Conservation (phyloP, 1,140 invertebrate genomes). For the Eulimnadia texana region DNA sequence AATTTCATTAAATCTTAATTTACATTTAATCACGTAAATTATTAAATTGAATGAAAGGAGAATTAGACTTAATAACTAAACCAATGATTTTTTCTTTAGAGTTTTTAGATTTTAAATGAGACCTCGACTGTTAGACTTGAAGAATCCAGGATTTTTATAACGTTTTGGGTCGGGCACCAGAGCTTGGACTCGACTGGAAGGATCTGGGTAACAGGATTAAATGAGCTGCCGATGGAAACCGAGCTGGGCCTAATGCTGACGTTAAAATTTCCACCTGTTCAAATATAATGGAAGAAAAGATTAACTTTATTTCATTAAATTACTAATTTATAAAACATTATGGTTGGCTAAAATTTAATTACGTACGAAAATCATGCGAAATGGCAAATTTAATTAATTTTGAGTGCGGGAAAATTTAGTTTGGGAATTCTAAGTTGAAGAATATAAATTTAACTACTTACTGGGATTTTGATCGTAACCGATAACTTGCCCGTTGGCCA, state of each 20-base stretch:
- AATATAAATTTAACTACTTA: background rate
- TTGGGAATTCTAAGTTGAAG: too few relatives aligned
- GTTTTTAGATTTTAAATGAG: background rate
- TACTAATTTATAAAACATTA: background rate
- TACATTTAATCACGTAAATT: too few relatives aligned
- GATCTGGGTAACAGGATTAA: slow-evolving; percentile 75
- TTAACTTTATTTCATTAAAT: background rate
- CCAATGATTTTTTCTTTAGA: background rate
- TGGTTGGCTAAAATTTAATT: too few relatives aligned
- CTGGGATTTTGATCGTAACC: background rate
- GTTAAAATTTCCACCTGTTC: background rate
- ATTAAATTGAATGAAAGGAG: too few relatives aligned
- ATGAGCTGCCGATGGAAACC: slow-evolving; percentile 51
- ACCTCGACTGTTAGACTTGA: slow-evolving; percentile 39
- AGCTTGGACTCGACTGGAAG: slow-evolving; percentile 62
- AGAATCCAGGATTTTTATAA: slow-evolving; percentile 67
- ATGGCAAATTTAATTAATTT: background rate
- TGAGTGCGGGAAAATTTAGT: too few relatives aligned
- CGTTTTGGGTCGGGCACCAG: slow-evolving; percentile 77
- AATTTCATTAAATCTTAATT: too few relatives aligned
- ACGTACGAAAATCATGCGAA: too few relatives aligned
- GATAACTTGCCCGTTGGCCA: background rate
- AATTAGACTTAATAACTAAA: background rate
- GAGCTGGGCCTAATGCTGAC: slow-evolving; percentile 43
- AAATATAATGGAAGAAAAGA: slow-evolving; percentile 5